Evolutionary conservation across 2,888 invertebrate species (phyloP).

Genomic region (Physocephala rufipes): DNA sequence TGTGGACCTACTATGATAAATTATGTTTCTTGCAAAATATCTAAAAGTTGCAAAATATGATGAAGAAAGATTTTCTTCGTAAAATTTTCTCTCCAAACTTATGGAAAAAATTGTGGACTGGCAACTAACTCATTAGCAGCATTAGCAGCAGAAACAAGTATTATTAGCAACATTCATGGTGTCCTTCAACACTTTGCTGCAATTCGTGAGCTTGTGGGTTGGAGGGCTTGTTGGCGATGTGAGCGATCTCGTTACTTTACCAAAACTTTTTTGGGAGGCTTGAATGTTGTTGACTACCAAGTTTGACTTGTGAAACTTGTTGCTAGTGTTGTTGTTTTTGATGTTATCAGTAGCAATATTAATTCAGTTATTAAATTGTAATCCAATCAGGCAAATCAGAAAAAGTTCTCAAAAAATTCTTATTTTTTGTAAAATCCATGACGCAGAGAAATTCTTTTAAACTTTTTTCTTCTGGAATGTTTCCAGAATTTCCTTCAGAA

Average conservation of each 20-base stretch:
- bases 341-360: slow-evolving; percentile 18
- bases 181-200: slow-evolving; percentile 8
- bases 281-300: neutral
- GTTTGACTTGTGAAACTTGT: too few species aligned
- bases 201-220: neutral
- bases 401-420: slow-evolving; percentile 17
- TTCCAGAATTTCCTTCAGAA: too few species aligned
- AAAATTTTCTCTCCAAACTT: neutral
- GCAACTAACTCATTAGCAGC: slow-evolving; percentile 31
- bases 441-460: too few species aligned
- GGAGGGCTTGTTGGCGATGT: neutral
- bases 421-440: too few species aligned
- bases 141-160: too few species aligned
- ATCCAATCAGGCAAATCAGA: slow-evolving; percentile 33
- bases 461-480: neutral
- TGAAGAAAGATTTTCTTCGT: neutral
- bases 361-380: slow-evolving; percentile 35
- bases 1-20: slow-evolving; percentile 9
- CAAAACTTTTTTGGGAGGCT: slow-evolving; percentile 25
- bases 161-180: slow-evolving; percentile 32
- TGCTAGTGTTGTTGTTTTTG: slow-evolving; percentile 13
- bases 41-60: slow-evolving; percentile 29
- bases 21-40: slow-evolving; percentile 24
- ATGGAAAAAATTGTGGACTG: slow-evolving; percentile 2
- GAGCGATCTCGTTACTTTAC: slow-evolving; percentile 1